Evolutionary conservation across 2,888 invertebrate species (phyloP), one percentile per base, ranked within the genome.

Genomic region (Calliopum simillimum): DNA sequence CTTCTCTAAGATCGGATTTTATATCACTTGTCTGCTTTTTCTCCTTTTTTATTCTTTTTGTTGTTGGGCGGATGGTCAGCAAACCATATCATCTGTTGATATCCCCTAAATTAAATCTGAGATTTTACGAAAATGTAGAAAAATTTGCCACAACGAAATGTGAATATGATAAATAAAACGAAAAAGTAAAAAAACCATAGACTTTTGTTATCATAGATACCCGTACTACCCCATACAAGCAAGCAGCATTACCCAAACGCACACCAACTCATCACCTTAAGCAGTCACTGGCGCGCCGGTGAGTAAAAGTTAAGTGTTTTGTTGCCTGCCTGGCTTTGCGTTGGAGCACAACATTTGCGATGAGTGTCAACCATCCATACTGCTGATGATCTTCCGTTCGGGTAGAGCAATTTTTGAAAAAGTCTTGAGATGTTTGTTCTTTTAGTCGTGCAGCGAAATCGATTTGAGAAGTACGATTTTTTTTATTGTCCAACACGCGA

Each of bases 381-480:
- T 4, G 56, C 16, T 58, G 41, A 43, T 51, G n/a, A 33, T 33
- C 33, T 33, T 33, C 33, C 8, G 56, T 55, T 66, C 56, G 55
- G 55, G 25, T 44, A 16, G 46, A 67, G 47, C 33, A 59, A 67
- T 49, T 58, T n/a, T 59, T 23, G 44, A 67, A 59, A 67, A 58
- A 13, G 47, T 67, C 59, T 67, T 16, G 59, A 67, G n/a, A 19
- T 21, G 46, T 49, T 49, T 67, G 59, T 23, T 67, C 67, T 49
- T 67, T 65, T 59, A 67, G 67, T 67, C 49, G 58, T 49, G 47
- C 67, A 67, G 47, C 41, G 67, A 67, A 58, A 67, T 67, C 43
- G 58, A 67, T 67, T 43, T 25, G 59, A 59, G 41, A 47, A 58
- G 67, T 59, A 49, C 58, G 23, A 12, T 43, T 21, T 49, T 25